These are phyloP conservation scores for Chunga burmeisteri DNA, from an alignment of 2,113 vertebrate genomes.

Conservation along the genomic window DNA sequence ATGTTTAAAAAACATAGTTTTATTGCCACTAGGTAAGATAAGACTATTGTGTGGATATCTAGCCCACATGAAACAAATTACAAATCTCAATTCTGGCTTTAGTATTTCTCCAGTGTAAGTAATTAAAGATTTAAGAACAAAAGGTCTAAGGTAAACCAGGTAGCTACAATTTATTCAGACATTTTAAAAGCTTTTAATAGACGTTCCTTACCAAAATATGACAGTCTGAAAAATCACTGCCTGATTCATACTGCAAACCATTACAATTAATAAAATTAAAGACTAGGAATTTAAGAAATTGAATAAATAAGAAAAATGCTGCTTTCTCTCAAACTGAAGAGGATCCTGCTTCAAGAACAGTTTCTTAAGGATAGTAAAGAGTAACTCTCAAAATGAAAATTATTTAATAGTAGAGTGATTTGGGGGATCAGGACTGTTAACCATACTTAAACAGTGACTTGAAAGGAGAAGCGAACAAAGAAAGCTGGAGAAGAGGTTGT, in stretches of 20 bases:
- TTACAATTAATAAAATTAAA: not conserved
- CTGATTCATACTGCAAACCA: not conserved
- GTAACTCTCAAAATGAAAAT: not conserved
- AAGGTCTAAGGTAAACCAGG: not conserved
- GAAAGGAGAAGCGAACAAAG: not conserved
- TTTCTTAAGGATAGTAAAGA: not conserved
- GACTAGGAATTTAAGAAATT: not conserved
- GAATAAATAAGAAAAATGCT: not conserved
- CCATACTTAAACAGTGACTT: not conserved
- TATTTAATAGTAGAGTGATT: not conserved
- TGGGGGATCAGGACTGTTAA: not conserved
- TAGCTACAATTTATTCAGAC: not conserved
- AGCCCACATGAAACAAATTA: not conserved
- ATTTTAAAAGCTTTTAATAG: not conserved
- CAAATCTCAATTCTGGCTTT: not conserved
- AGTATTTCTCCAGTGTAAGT: not conserved
- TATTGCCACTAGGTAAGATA: not conserved
- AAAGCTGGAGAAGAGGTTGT: not conserved
- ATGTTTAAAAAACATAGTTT: not conserved
- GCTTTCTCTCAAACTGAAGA: not conserved
- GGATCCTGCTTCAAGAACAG: not conserved
- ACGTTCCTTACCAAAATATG: not conserved
- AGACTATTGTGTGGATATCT: not conserved
- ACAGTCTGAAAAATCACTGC: not conserved
- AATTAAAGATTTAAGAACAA: constrained; percentile 1